Percentiles rank a stretch among this genome's conserved stretches.
Conservation (phyloP, 2,888 invertebrate species). For the Monochamus alternatus region DNA sequence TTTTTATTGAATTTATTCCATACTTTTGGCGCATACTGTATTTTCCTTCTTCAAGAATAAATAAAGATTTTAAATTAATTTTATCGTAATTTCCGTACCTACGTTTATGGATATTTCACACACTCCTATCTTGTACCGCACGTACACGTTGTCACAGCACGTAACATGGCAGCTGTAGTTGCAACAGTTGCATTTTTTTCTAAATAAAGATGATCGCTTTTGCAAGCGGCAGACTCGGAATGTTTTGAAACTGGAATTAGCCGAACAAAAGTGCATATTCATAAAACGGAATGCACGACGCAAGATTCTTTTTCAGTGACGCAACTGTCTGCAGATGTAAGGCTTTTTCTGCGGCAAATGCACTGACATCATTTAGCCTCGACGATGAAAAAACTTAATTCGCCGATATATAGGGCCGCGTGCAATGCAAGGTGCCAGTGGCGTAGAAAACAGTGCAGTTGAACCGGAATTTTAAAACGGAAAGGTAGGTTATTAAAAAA, state of each 20-base stretch:
- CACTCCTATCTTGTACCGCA: not conserved
- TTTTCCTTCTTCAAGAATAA: too few relatives aligned
- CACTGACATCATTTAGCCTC: constrained; percentile 19
- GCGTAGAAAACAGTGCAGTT: not conserved
- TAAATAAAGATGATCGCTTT: constrained; percentile 31
- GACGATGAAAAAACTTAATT: constrained; percentile 14
- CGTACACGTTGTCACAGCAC: not conserved
- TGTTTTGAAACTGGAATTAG: constrained; percentile 23
- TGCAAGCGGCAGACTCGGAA: constrained; percentile 8
- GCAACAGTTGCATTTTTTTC: constrained; percentile 25
- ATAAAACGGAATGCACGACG: constrained; percentile 27
- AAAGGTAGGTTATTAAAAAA: too few relatives aligned
- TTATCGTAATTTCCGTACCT: too few relatives aligned
- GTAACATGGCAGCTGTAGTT: not conserved
- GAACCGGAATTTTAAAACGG: too few relatives aligned
- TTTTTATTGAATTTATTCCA: too few relatives aligned
- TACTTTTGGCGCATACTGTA: too few relatives aligned
- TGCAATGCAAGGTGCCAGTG: not conserved
- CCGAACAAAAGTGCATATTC: constrained; percentile 29
- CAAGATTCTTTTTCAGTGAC: constrained; percentile 28
- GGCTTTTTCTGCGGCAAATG: constrained; percentile 21
- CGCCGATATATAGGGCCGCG: not conserved
- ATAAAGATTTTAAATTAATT: too few relatives aligned
- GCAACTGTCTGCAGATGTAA: constrained; percentile 33
- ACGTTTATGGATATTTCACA: not conserved